phyloP scores from a whole-genome alignment of 1,140 invertebrate species.

The Scaptomyza montana region DNA sequence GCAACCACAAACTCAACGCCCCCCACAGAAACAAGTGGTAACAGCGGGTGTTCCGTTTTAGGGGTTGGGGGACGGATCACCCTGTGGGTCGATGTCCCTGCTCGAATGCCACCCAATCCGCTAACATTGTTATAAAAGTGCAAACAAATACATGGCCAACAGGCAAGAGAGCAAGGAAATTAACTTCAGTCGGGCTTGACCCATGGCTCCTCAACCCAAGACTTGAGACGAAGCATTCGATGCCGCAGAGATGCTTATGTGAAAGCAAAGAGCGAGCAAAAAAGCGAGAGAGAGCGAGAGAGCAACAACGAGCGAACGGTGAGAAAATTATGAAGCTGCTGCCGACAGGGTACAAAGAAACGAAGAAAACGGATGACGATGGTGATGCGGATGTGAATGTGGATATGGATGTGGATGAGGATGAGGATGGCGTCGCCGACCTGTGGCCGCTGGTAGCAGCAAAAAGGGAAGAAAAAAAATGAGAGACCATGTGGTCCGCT shows the following conservation, averaged over 20 bases:
- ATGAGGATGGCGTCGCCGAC: conserved; percentile 58
- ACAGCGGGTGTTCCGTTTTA: conserved; percentile 1
- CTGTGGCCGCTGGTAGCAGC: conserved; percentile 50
- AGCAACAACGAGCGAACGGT: conserved; percentile 28
- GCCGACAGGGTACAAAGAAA: conserved; percentile 25
- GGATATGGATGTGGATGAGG: conserved; percentile 19
- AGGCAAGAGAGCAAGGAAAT: conserved; percentile 25
- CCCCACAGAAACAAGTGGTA: conserved; percentile 7
- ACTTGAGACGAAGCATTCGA: conserved; percentile 34
- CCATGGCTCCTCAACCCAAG: conserved; percentile 38
- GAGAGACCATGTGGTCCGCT: conserved; percentile 71
- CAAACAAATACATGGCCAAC: conserved; percentile 68
- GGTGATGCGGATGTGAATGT: conserved; percentile 7
- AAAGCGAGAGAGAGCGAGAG: conserved; percentile 18
- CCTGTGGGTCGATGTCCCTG: conserved; percentile 11
- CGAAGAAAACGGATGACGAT: conserved; percentile 29
- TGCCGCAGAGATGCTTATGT: conserved; percentile 42
- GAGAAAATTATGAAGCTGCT: conserved; percentile 76
- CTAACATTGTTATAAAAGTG: conserved; percentile 78
- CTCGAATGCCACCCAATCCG: conserved; percentile 30
- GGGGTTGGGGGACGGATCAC: background rate
- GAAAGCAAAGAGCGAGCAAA: conserved; percentile 25
- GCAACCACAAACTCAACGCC: conserved; percentile 36
- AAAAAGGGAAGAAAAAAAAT: conserved; percentile 59
- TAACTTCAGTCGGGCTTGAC: conserved; percentile 48